phyloP scores from a whole-genome alignment of 2,113 vertebrate species.

The Rhinopithecus roxellana region DNA sequence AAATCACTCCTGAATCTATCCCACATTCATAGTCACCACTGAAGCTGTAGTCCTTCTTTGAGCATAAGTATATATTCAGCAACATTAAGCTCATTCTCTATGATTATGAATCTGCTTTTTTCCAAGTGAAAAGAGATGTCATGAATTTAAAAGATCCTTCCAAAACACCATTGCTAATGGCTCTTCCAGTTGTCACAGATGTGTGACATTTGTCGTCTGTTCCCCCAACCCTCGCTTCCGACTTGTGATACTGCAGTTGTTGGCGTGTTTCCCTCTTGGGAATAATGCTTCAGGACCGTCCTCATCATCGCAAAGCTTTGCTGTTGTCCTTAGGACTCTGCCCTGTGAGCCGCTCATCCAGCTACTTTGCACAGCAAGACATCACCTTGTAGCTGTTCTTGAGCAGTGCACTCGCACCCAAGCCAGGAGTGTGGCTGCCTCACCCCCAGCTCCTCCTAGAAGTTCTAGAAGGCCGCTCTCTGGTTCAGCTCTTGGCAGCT shows the following conservation, averaged over 20 bases:
- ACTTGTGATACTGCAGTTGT: accelerated
- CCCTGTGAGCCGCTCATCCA: accelerated
- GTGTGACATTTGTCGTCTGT: accelerated
- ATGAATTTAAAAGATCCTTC: neutral
- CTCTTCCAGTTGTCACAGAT: accelerated
- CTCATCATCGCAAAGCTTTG: accelerated
- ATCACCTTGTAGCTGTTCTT: neutral
- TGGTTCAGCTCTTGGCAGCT: neutral
- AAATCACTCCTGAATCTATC: accelerated
- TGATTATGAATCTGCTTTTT: neutral
- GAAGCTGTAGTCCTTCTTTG: neutral
- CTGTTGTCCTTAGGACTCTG: accelerated
- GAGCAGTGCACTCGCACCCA: accelerated
- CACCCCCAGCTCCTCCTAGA: neutral
- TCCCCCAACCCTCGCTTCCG: too few relatives aligned
- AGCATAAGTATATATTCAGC: neutral
- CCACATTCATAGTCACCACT: accelerated
- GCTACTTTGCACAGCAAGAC: accelerated
- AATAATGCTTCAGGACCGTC: accelerated
- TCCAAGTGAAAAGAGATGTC: neutral
- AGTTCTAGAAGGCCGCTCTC: too few relatives aligned
- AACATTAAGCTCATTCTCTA: neutral
- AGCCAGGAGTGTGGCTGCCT: neutral
- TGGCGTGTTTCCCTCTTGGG: accelerated
- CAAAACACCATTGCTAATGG: accelerated